phyloP scores from a whole-genome alignment of 2,888 invertebrate genomes.

The Pseudoips prasinana region DNA sequence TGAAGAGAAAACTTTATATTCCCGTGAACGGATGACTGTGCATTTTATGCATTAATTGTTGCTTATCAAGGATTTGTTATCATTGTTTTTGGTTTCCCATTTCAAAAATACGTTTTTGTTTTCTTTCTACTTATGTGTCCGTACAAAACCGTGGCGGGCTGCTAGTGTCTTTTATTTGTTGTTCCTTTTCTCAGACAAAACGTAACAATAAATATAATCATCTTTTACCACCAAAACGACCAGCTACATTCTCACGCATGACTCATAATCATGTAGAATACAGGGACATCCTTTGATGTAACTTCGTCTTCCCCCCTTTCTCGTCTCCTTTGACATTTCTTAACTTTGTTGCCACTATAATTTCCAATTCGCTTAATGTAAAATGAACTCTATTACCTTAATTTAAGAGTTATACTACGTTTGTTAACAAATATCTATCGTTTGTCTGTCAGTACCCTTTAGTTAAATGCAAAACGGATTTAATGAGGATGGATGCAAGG shows the following conservation, averaged over 20 bases:
- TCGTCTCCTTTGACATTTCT: slow-evolving; percentile 46
- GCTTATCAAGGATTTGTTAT: no score
- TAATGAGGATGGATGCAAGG: slow-evolving; percentile 42
- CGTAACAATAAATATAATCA: no score
- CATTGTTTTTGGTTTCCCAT: no score
- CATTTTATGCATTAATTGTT: no score
- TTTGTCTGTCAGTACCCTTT: slow-evolving; percentile 32
- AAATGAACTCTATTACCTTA: slow-evolving; percentile 10
- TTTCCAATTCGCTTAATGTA: slow-evolving; percentile 1
- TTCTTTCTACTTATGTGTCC: no score
- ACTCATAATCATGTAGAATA: slow-evolving; percentile 41
- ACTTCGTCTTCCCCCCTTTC: slow-evolving; percentile 40
- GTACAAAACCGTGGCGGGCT: no score
- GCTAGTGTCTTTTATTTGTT: no score
- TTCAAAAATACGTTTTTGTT: no score
- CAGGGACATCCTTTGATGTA: slow-evolving; percentile 47
- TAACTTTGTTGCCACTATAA: slow-evolving; percentile 37
- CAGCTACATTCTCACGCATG: slow-evolving; percentile 28
- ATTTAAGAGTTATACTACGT: slow-evolving; percentile 2
- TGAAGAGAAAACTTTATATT: slow-evolving; percentile 8
- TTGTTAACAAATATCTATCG: slow-evolving; percentile 28
- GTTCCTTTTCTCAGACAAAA: no score
- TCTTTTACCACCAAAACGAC: slow-evolving; percentile 17
- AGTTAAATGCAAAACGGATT: slow-evolving; percentile 34
- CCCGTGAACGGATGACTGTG: no score